Base-by-base conservation (phyloP, 2,113 vertebrate species). In the Oceanites oceanicus region DNA sequence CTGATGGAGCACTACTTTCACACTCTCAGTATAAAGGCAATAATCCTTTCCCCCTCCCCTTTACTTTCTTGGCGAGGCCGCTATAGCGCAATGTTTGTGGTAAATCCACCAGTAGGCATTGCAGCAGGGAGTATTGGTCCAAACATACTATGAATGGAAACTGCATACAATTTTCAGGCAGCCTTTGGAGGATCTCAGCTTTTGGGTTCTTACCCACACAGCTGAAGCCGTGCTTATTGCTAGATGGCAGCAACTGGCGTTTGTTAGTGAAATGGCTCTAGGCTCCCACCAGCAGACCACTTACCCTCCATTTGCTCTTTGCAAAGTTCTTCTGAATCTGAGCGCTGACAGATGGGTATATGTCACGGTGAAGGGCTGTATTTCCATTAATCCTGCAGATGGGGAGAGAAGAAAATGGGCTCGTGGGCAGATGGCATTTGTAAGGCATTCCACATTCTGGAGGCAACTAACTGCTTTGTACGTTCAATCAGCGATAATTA, bases 301-400 rank as follows among this genome's bases (percentile, higher is more conserved):
- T 98, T 94, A 99, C 99, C 98, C 98, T 99, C 99, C 99, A 99
- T 91, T 98, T 99, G 90, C 98, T 99, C 98, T 98, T 99, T 97
- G 98, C 98, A 96, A 99, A 99, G 97, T 99, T 99, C 84, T 98
- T 99, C 98, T 99, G 98, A 88, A 99, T 98, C 98, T 99, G 99
- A 86, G 98, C 98, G 29, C 98, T 99, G 95, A 99, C 98, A 26
- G 99, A 99, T 19, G 98, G 98, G 94, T 98, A 99, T 96, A 99
- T 99, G 97, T 99, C 98, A 76, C 98, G 92, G 94, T 98, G 98
- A 61, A 98, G 98, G 66, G 99, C 99, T 40, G 99, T 98, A 65
- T 99, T 98, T 61, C 98, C 99, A 25, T 98, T 97, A 96, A 99
- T 99, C 99, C 99, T 99, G 98, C 86, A 97, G 96, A 92, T 92